These are phyloP conservation scores for Aphodius granarius DNA, from an alignment of 2,888 invertebrate species.

Conservation along the genomic window DNA sequence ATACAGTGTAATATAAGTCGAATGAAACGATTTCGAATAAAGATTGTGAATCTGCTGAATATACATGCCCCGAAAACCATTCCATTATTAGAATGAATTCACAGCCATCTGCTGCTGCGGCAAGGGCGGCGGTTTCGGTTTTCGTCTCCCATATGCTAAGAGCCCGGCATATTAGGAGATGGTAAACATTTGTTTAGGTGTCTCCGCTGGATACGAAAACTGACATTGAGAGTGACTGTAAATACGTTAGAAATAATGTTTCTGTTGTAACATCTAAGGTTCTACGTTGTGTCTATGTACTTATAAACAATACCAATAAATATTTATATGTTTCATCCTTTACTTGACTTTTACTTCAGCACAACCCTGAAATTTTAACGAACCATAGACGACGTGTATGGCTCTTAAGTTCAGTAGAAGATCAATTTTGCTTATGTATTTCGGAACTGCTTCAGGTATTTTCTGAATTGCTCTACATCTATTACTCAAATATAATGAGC, in stretches of 20 bases:
- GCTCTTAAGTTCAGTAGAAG: too few species aligned
- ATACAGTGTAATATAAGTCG: not conserved
- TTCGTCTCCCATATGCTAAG: not conserved
- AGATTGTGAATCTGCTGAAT: not conserved
- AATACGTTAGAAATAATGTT: not conserved
- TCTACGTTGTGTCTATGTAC: not conserved
- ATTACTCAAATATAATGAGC: too few species aligned
- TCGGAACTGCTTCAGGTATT: too few species aligned
- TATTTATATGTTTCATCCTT: not conserved
- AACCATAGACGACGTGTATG: too few species aligned
- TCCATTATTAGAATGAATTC: not conserved
- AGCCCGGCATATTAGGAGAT: not conserved
- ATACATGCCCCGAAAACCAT: not conserved
- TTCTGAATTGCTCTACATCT: too few species aligned
- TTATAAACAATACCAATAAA: not conserved
- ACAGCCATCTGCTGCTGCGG: not conserved
- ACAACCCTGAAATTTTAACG: too few species aligned
- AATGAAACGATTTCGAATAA: not conserved
- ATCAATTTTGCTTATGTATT: too few species aligned
- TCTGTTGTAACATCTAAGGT: not conserved
- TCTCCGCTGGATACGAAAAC: not conserved
- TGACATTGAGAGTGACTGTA: not conserved
- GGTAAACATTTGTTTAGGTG: not conserved
- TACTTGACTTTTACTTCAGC: not conserved
- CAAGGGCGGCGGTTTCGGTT: not conserved